These are phyloP conservation scores for Mesocentrotus franciscanus DNA, from an alignment of 53 echinoderm and acorn worm species.

Conservation along the genomic window DNA sequence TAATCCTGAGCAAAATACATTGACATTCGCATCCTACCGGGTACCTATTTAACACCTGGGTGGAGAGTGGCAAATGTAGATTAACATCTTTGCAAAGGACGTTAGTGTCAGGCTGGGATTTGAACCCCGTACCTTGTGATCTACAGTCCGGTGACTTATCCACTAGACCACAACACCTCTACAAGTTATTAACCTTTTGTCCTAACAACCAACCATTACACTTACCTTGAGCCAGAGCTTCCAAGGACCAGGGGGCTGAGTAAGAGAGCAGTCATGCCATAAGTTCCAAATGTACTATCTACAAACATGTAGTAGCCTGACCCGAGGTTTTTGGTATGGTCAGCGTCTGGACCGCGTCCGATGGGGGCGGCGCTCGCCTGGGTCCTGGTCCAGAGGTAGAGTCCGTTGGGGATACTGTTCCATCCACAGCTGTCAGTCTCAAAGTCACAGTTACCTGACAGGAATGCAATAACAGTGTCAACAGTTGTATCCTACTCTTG, in stretches of 20 bases:
- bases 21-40: too few species aligned
- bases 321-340: constrained; percentile 73
- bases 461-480: background rate
- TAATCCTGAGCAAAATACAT: too few species aligned
- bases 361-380: constrained; percentile 67
- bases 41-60: too few species aligned
- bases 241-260: constrained; percentile 77
- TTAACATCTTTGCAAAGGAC: too few species aligned
- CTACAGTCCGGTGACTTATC: too few species aligned
- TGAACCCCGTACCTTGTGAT: too few species aligned
- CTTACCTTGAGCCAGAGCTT: constrained; percentile 78
- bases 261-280: constrained; percentile 81
- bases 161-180: too few species aligned
- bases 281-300: constrained; percentile 86
- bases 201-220: background rate
- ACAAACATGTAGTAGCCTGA: constrained; percentile 88
- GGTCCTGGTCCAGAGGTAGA: constrained; percentile 78
- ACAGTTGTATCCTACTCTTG: background rate
- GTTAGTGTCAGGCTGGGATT: too few species aligned
- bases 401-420: constrained; percentile 77
- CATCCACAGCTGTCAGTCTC: constrained; percentile 83
- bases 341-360: constrained; percentile 69
- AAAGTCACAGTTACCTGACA: constrained; percentile 85
- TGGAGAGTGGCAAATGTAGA: too few species aligned
- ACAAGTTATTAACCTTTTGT: too few species aligned